Evolutionary conservation across 1,140 invertebrate genomes (phyloP), one percentile per base, ranked within the genome.

Genomic region (Druon quercuslanigerum): DNA sequence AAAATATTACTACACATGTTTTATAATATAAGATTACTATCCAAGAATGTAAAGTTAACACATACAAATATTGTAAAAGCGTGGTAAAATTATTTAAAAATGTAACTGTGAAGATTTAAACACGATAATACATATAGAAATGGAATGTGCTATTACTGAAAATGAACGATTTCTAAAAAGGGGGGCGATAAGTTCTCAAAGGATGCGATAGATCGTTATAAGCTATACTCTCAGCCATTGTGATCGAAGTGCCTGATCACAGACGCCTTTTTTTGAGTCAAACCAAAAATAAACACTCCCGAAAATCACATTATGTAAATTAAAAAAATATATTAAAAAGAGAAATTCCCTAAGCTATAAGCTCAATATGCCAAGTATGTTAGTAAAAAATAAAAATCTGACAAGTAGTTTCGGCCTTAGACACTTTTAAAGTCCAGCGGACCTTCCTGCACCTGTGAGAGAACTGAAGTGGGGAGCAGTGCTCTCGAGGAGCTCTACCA

Each of bases 311-410:
- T 73, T 75, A 33, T 71, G 74, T 71, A 72, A 72, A 77, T 80
- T 75, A 46, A 46, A 76, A 79, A 72, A n/a, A n/a, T n/a, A n/a
- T n/a, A n/a, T n/a, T n/a, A n/a, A n/a, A n/a, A n/a, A n/a, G n/a
- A 51, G 51, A 66, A 74, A 76, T 73, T 73, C 78, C 73, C 72
- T 79, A 79, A 75, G 73, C 33, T 16, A 9, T 51, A 25, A 71
- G 70, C 8, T 9, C 40, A 46, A 46, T 1, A 1, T 46, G 9
- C 4, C 40, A 11, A 11, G 40, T 11, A 46, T 46, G 8, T 46
- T 9, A 1, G 0, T 11, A 46, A 1, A 46, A 8, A 46, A 46
- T 46, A 46, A 46, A 11, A 46, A 46, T 46, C 1, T 1, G 7
- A 9, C 8, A 46, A 9, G 9, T 11, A 46, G 40, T 46, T 46